Percentiles rank a stretch among this genome's conserved stretches.
Conservation (phyloP, 2,797 vertebrate species). For the Prionace glauca region DNA sequence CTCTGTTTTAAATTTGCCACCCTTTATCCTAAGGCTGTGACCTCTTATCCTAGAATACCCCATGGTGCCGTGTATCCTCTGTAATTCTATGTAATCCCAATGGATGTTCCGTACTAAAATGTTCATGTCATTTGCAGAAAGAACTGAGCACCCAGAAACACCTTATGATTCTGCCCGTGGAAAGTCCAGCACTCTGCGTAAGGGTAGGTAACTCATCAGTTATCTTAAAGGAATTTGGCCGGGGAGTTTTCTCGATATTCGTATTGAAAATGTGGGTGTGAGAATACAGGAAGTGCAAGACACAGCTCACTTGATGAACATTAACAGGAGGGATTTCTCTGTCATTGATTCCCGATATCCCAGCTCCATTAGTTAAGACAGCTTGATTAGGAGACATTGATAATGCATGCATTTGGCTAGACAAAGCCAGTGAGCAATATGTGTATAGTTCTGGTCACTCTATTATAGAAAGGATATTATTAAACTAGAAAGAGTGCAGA, state of each 20-base stretch:
- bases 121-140: not conserved
- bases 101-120: not conserved
- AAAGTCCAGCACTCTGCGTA: not conserved
- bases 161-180: not conserved
- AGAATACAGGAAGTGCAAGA: not conserved
- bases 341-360: too few species aligned
- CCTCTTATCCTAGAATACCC: too few species aligned
- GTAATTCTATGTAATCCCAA: not conserved
- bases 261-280: not conserved
- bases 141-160: not conserved
- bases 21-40: too few species aligned
- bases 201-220: not conserved
- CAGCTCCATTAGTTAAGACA: not conserved
- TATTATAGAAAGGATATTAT: too few species aligned
- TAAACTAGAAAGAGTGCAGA: too few species aligned
- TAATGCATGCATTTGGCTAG: not conserved
- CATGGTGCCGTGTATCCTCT: not conserved
- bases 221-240: not conserved
- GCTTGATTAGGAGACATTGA: not conserved
- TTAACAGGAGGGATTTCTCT: not conserved
- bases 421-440: not conserved
- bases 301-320: not conserved
- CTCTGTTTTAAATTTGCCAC: too few species aligned
- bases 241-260: not conserved
- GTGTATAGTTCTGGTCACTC: too few species aligned